These are phyloP conservation scores for Heliconius charithonia DNA, from an alignment of 2,888 invertebrate genomes.

Conservation along the genomic window DNA sequence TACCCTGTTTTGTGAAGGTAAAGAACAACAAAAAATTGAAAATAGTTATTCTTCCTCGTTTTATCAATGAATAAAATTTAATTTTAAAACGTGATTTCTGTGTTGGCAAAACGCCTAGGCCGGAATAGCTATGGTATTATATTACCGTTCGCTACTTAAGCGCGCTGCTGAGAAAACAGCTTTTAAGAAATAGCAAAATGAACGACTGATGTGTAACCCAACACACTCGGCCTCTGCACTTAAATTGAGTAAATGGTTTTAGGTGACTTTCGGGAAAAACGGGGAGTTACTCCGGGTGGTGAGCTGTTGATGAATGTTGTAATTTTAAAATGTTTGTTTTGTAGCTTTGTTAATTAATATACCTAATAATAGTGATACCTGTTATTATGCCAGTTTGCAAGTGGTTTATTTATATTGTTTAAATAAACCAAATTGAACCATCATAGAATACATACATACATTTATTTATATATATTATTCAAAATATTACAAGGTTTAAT, in stretches of 20 bases:
- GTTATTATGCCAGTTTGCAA: background rate
- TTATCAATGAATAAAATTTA: conserved; percentile 22
- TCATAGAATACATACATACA: too few species aligned
- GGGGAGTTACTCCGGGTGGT: conserved; percentile 54
- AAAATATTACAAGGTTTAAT: too few species aligned
- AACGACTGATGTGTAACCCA: conserved; percentile 65
- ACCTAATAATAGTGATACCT: background rate
- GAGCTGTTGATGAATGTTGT: conserved; percentile 11
- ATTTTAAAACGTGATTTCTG: conserved; percentile 25
- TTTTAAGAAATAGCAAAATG: conserved; percentile 78
- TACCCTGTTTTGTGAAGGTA: too few species aligned
- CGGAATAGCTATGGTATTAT: conserved; percentile 66
- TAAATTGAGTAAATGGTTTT: conserved; percentile 77
- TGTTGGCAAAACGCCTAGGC: conserved; percentile 73
- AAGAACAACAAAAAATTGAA: too few species aligned
- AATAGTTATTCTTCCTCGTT: background rate
- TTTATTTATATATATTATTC: too few species aligned
- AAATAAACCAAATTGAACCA: too few species aligned
- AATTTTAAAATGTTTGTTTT: background rate
- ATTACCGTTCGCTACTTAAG: conserved; percentile 78
- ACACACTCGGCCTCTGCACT: conserved; percentile 75
- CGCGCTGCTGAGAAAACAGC: conserved; percentile 79
- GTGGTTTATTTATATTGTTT: too few species aligned
- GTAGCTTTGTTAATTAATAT: background rate
- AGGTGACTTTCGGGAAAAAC: conserved; percentile 77